Base-by-base conservation (phyloP, 2,888 invertebrate species). In the Drosophila pseudotalamancana region DNA sequence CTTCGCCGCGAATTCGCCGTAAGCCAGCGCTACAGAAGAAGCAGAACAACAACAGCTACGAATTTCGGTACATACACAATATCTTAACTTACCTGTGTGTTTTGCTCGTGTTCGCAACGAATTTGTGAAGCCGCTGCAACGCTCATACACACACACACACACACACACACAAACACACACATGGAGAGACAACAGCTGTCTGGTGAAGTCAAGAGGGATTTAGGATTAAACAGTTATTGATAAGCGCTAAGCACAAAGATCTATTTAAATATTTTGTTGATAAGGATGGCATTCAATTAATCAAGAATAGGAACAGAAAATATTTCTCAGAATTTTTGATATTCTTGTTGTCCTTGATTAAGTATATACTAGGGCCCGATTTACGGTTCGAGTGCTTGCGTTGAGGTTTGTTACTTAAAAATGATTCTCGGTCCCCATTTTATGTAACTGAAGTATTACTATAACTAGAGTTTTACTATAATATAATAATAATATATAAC, bases 1-100 rank as follows among this genome's bases (percentile, higher is more conserved):
- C 37, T 67, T 54, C 45, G 49, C 48, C 39, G 19, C 55, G 60
- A 85, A 83, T 85, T 82, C 87, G 88, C 84, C 70, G 72, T 72
- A 31, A 12, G 27, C 43, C 25, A 42, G 19, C 27, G 25, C 14
- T 6, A 8, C 50, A 18, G 35, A 49, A 43, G 37, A 27, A 49
- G 53, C 27, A 16, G n/a, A 25, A 64, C 62, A 68, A 49, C 50
- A 71, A 63, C 50, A 71, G 62, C 49, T 56, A 64, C 55, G 64
- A 71, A 62, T 64, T 75, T 75, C 75, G 71, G 72, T 64, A 60
- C 67, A 72, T 37, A 60, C 48, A 67, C 48, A 49, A 63, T 35
- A 40, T 14, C 48, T 48, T 25, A 56, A 39, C 70, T 55, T 69
- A 72, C 75, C 72, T 72, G 70, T 63, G 23, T 40, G 40, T 32